Conservation (phyloP, 37 sponge, comb jelly and placozoan genomes). For the Corticium candelabrum region DNA sequence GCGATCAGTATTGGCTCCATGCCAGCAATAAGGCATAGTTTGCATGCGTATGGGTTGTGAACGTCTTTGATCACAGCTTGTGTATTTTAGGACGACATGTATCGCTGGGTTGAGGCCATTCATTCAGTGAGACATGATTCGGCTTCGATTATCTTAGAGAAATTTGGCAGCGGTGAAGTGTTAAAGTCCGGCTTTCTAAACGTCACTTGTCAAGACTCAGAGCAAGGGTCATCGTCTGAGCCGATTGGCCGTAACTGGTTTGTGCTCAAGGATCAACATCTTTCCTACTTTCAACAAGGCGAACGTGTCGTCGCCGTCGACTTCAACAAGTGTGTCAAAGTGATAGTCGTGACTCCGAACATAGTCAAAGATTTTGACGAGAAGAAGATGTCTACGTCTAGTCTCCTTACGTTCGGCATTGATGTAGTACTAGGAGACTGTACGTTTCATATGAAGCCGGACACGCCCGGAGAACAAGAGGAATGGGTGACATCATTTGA, state of each 20-base stretch:
- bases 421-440: not conserved
- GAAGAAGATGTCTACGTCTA: not conserved
- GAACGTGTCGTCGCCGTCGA: constrained; percentile 1
- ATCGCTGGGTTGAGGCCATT: not conserved
- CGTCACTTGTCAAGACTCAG: not conserved
- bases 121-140: not conserved
- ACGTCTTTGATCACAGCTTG: not conserved
- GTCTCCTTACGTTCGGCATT: not conserved
- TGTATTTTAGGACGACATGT: not conserved
- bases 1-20: not conserved
- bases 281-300: not conserved
- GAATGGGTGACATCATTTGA: not conserved
- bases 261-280: not conserved
- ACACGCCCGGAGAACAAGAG: constrained; percentile 10
- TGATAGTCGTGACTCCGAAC: not conserved
- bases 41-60: not conserved
- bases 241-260: constrained; percentile 2
- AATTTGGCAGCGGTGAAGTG: constrained; percentile 5
- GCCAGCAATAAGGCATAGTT: not conserved
- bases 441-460: not conserved
- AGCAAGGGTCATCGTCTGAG: not conserved
- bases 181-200: not conserved
- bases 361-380: not conserved
- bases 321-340: not conserved
- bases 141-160: not conserved